Base-by-base conservation (phyloP, 2,113 vertebrate species). In the Ailurus styani region DNA sequence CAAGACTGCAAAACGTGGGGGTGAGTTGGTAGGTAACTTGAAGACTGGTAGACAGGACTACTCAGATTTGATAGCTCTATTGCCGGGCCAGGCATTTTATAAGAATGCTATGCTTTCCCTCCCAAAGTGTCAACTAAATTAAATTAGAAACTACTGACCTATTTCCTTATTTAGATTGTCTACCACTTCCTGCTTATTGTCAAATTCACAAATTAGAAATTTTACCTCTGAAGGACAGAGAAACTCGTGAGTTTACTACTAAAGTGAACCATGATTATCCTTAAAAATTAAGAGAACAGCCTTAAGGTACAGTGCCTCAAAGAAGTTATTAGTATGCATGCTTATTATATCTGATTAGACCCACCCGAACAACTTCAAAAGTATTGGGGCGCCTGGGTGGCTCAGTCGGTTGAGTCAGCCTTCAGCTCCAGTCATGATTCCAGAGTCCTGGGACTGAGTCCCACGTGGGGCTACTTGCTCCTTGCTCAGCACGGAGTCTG, bases 161-260 rank as follows among this genome's bases (percentile, higher is more conserved):
- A 25, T 79, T 89, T 82, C 73, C 60, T 97, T 90, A 92, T 72
- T 92, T 94, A 87, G 66, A 90, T 78, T 81, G 12, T 91, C 25
- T 89, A 82, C 66, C 34, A 94, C 37, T 78, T 78, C 68, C 82
- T 84, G 60, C 37, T 95, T 8, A 83, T 15, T 87, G 57, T 94
- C 27, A 55, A 52, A 45, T 72, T 95, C 82, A 96, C 87, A 52
- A 90, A 83, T 1, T 78, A 40, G 64, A 85, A 95, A 96, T 40
- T 81, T 75, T 68, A 77, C 45, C 29, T 93, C 52, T 72, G 27
- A 77, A 90, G 83, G 66, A 17, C 55, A 96, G 62, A 90, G 37
- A 94, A 93, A 93, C 4, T 64, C 14, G 2, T 62, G 47, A 79
- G 6, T 75, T 84, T 82, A 95, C 50, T 81, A 57, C 4, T 60